Evolutionary conservation across 2,797 vertebrate species (phyloP), one percentile per base, ranked within the genome.

Genomic region (Petrocephalus schoutedeni): DNA sequence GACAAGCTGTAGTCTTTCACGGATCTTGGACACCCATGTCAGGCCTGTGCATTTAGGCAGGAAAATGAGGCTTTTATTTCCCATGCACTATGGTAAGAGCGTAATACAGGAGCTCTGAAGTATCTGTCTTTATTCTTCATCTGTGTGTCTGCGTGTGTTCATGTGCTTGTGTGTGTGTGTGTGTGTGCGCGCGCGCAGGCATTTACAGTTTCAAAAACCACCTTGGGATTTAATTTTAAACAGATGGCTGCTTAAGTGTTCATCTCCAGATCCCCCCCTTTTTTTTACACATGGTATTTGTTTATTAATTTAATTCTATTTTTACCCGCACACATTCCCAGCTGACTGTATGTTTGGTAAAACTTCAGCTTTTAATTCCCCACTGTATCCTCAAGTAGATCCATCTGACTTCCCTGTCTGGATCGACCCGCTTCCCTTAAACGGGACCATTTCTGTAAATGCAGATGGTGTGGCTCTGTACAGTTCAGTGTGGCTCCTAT

Each of bases 71-170:
- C 32, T 93, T 92, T 91, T 71, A 19, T 93, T 91, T 92, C 92
- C 83, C 85, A 1, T 93, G 91, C 88, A 90, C 92, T 88, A 83
- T 88, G 92, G 92, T 93, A 92, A 92, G 91, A 95, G 93, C 94
- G 92, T 91, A 94, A 92, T 93, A 87, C 89, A 90, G 88, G 91
- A 91, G 91, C 93, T 94, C 91, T 93, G 93, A 93, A 93, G 94
- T 93, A 93, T 95, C 94, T 95, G 93, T 92, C 94, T 95, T 95
- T 95, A 94, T 95, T 95, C 92, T 94, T 92, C 91, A 93, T 92
- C 93, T 94, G 91, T 93, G 93, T 92, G 88, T 83, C 87, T 83
- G 90, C 89, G 92, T 95, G 92, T 36, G 59, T 12, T 8, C 10
- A 7, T 41, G 28, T 86, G 91, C 92, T 93, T 92, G 88, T 86